Base-by-base conservation (phyloP, 2,797 vertebrate species). In the Danionella dracula region DNA sequence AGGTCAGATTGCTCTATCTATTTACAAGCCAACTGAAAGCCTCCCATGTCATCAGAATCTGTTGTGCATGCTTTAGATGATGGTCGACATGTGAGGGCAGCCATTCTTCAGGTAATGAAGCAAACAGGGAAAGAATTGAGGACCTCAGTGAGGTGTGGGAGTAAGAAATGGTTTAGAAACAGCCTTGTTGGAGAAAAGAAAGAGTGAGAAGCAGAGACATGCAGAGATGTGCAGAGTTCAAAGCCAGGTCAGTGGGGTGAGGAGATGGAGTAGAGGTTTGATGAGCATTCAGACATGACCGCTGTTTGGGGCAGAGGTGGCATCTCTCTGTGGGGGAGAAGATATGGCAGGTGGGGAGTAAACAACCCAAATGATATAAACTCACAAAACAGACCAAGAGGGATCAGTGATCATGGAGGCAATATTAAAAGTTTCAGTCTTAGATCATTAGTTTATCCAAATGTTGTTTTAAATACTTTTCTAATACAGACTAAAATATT, bases 311-410 rank as follows among this genome's bases (percentile, higher is more conserved):
- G 82, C 79, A 64, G 81, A 78, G 72, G 80, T 75, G 71, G 19
- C 19, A 4, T 70, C 38, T 32, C 40, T 45, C 37, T 67, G 60
- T 50, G 42, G 77, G 49, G 20, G 37, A 58, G 16, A 11, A 11
- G 15, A n/a, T 17, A 68, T 78, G 77, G 80, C 81, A 82, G 81
- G 81, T 81, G 70, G 75, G 80, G 84, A 81, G 81, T 83, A 86
- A 85, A 87, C 84, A 83, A 85, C 76, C 32, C 16, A 53, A 53
- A 56, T 66, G 15, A 56, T 41, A 57, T 51, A 15, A 37, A 32
- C 29, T 40, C 31, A 29, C 41, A 38, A 55, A 66, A 56, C 63
- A 56, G 41, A 17, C 63, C 37, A 41, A 66, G 41, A 51, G 49
- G 40, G 51, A 51, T 56, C 41, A 27, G 10, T 5, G 2, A 29